A percentile compares a stretch with the other conserved stretches of the same genome.
These are phyloP conservation scores for Gambelia wislizenii DNA, from an alignment of 2,797 vertebrate species.

Conservation along the genomic window DNA sequence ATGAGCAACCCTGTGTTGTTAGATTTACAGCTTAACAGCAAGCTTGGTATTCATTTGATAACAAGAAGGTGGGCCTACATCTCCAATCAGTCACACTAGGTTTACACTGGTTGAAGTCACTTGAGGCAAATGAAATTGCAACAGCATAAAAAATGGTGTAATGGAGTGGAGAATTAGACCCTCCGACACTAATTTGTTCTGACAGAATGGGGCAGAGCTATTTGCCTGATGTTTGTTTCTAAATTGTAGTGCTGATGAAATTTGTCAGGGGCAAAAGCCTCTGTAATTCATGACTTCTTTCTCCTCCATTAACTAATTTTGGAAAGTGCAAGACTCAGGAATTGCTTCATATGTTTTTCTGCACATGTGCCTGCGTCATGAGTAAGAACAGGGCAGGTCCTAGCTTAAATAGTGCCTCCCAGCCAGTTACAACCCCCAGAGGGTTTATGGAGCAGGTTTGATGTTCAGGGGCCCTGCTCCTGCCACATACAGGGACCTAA, in stretches of 20 bases:
- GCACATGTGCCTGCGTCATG: background rate
- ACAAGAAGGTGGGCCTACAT: constrained; percentile 24
- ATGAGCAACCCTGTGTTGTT: background rate
- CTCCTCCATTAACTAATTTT: constrained; percentile 65
- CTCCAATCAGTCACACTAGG: constrained; percentile 22
- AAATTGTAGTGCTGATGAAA: constrained; percentile 63
- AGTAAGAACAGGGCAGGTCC: background rate
- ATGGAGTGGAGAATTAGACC: constrained; percentile 61
- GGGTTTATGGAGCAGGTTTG: too few relatives aligned
- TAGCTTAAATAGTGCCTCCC: too few relatives aligned
- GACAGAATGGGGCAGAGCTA: constrained; percentile 71
- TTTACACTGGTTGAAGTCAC: constrained; percentile 46
- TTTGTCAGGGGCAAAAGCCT: constrained; percentile 67
- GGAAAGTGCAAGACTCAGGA: constrained; percentile 55
- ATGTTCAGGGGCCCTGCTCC: too few relatives aligned
- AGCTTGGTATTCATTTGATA: background rate
- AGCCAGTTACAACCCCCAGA: too few relatives aligned
- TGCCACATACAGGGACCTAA: too few relatives aligned
- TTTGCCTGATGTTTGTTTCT: constrained; percentile 49
- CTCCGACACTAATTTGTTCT: constrained; percentile 65
- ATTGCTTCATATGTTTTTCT: constrained; percentile 7
- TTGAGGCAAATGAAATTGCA: constrained; percentile 45
- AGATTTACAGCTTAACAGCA: background rate
- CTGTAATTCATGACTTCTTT: constrained; percentile 61
- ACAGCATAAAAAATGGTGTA: constrained; percentile 57